Conservation (phyloP, 2,797 vertebrate species). For the Liasis olivaceus region DNA sequence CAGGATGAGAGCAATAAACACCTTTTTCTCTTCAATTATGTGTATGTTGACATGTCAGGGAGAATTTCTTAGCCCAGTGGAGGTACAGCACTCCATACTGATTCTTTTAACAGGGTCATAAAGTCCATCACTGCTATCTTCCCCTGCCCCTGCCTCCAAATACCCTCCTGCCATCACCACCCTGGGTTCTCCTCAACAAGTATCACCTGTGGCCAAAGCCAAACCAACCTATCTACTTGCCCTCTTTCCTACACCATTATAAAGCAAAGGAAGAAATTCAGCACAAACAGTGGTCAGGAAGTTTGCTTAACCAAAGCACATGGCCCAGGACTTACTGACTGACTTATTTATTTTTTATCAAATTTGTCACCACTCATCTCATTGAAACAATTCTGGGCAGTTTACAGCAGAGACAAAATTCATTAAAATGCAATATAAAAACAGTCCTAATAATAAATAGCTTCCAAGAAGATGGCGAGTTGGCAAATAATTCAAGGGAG, state of each 20-base stretch:
- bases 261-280: background rate
- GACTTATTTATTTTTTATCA: too few relatives aligned
- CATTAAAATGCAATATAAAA: too few relatives aligned
- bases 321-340: background rate
- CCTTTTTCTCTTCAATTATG: background rate
- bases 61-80: background rate
- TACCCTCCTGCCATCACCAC: too few relatives aligned
- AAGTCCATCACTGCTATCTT: background rate
- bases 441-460: too few relatives aligned
- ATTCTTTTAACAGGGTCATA: background rate
- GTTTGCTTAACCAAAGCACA: background rate
- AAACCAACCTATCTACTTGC: background rate
- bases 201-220: background rate
- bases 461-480: too few relatives aligned
- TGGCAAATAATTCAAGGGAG: too few relatives aligned
- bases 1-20: background rate
- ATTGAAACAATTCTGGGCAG: too few relatives aligned
- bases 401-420: too few relatives aligned
- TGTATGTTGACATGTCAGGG: background rate
- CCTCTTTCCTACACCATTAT: background rate
- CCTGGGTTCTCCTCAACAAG: background rate
- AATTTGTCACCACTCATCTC: too few relatives aligned
- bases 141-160: background rate
- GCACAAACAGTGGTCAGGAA: background rate
- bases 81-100: background rate